phyloP scores from a whole-genome alignment of 2,113 vertebrate genomes.

The rabbit (Oryctolagus cuniculus) region mOryCun1.1 NC_091432.1:15138501-15139000 shows the following conservation, averaged over 20 bases:
- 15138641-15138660: not conserved
- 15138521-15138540: not conserved
- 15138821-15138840: not conserved
- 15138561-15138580: not conserved
- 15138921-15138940: no score
- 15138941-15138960: no score
- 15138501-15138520: not conserved
- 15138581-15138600: not conserved
- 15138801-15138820: not conserved
- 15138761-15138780: not conserved
- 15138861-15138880: no score
- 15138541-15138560: not conserved
- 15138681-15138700: not conserved
- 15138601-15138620: not conserved
- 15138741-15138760: not conserved
- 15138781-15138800: not conserved
- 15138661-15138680: not conserved
- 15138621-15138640: not conserved
- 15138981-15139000: no score
- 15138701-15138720: not conserved
- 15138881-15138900: no score
- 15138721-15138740: slow-evolving; percentile 32
- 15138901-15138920: no score
- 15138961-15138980: no score
- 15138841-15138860: no score